Evolutionary conservation across 2,797 vertebrate genomes (phyloP).

Genomic region (Myripristis jacobus): DNA sequence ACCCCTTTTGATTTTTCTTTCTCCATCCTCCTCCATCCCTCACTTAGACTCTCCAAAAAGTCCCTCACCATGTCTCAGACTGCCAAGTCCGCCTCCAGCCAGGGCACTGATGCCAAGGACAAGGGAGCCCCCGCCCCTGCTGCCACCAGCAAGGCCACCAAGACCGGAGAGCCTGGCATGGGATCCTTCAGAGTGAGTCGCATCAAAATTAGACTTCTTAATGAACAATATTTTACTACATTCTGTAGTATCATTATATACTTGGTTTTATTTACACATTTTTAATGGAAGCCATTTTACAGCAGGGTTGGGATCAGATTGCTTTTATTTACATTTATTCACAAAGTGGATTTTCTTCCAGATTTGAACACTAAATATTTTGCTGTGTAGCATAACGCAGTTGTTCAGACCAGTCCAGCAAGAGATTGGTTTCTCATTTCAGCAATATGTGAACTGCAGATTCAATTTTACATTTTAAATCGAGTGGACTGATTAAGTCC

Average conservation of each 20-base stretch:
- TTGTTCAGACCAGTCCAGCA: too few relatives aligned
- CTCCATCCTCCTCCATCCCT: conserved; percentile 38
- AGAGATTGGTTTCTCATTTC: too few relatives aligned
- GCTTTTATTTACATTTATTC: too few relatives aligned
- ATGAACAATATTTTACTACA: too few relatives aligned
- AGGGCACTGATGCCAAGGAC: conserved; percentile 88
- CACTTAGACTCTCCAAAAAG: conserved; percentile 77
- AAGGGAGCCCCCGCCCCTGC: conserved; percentile 85
- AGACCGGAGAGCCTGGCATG: conserved; percentile 85
- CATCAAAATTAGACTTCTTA: neutral
- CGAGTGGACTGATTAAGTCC: too few relatives aligned
- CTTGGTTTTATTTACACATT: neutral
- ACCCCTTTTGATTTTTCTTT: conserved; percentile 39
- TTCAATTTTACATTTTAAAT: too few relatives aligned
- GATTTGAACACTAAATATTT: neutral
- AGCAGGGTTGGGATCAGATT: neutral
- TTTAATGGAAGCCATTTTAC: neutral
- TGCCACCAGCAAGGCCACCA: conserved; percentile 84
- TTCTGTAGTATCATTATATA: neutral
- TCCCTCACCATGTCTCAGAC: conserved; percentile 91
- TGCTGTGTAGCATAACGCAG: too few relatives aligned
- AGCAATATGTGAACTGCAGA: too few relatives aligned
- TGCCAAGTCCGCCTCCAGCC: conserved; percentile 85
- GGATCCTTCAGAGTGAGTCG: conserved; percentile 91
- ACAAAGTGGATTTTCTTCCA: neutral